Evolutionary conservation across 1,140 invertebrate species (phyloP).

Genomic region (Plutomurus gul): DNA sequence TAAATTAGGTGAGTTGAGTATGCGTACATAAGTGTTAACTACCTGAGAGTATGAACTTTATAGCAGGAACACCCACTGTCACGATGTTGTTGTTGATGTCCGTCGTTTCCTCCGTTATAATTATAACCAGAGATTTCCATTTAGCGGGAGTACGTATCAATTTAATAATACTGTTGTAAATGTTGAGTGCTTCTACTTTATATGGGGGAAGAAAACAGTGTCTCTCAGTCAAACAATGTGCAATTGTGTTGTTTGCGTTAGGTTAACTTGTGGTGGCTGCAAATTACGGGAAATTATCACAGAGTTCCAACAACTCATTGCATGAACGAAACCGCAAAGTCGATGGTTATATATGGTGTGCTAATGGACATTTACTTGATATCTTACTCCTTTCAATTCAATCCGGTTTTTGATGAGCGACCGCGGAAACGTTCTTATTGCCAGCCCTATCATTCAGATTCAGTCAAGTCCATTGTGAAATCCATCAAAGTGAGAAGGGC

Average conservation of each 20-base stretch:
- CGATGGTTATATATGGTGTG: not conserved
- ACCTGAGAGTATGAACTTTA: too few species aligned
- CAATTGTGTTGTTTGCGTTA: not conserved
- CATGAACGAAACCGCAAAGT: not conserved
- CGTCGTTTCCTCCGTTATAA: slow-evolving; percentile 27
- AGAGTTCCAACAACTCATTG: not conserved
- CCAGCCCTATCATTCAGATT: too few species aligned
- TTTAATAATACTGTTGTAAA: not conserved
- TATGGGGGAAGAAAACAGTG: too few species aligned
- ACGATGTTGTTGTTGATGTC: too few species aligned
- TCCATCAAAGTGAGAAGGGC: not conserved
- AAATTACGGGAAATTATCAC: not conserved
- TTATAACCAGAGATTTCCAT: not conserved
- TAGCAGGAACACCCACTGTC: too few species aligned
- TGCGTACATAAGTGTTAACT: too few species aligned
- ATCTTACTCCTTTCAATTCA: slow-evolving; percentile 4
- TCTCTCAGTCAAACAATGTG: not conserved
- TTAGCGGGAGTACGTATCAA: too few species aligned
- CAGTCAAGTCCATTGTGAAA: too few species aligned
- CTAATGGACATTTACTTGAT: not conserved
- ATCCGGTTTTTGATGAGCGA: not conserved
- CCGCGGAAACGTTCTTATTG: too few species aligned
- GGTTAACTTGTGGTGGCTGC: not conserved
- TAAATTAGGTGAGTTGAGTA: too few species aligned
- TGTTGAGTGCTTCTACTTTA: not conserved